These are phyloP conservation scores for Orius laevigatus DNA, from an alignment of 1,140 invertebrate species.

Conservation along the genomic window DNA sequence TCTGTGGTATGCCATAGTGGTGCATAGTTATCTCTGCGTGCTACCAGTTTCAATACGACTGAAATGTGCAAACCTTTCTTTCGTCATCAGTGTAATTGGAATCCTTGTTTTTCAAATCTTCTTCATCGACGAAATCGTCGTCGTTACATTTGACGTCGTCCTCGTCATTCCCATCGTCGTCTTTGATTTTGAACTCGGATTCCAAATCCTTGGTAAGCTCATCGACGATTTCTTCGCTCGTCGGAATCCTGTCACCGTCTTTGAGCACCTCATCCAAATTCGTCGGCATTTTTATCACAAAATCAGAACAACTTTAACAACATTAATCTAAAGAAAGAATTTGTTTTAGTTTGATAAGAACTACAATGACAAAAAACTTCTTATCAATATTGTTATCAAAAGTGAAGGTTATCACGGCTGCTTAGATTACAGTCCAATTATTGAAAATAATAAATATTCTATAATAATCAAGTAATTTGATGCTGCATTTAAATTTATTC, in stretches of 20 bases:
- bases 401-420: background rate
- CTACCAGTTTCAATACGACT: no score
- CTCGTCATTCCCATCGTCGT: background rate
- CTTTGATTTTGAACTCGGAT: background rate
- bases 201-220: constrained; percentile 1
- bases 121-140: constrained; percentile 38
- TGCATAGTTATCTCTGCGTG: no score
- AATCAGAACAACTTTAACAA: background rate
- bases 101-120: constrained; percentile 41
- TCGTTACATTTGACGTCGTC: constrained; percentile 18
- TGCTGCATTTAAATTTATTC: no score
- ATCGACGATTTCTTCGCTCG: constrained; percentile 4
- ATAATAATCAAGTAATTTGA: no score
- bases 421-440: no score
- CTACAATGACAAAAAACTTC: background rate
- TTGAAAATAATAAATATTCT: no score
- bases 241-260: background rate
- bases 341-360: background rate
- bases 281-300: constrained; percentile 1
- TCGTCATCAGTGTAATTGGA: constrained; percentile 40
- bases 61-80: no score
- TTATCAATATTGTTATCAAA: background rate
- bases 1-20: no score
- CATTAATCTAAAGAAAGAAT: background rate
- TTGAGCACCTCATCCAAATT: background rate